phyloP scores from a whole-genome alignment of 2,113 vertebrate genomes.

The Thunnus thynnus region DNA sequence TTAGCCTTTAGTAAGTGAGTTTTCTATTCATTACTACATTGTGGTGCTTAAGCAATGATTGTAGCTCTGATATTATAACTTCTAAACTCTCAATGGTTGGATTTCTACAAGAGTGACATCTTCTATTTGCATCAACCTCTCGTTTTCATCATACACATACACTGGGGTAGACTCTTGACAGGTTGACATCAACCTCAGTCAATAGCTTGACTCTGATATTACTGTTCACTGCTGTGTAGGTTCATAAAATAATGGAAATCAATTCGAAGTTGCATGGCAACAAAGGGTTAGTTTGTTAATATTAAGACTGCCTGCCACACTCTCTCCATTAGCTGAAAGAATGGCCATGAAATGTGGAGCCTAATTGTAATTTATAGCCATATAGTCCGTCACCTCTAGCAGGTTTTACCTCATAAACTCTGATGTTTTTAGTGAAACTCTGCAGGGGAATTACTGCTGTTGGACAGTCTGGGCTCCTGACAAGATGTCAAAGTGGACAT shows the following conservation, averaged over 20 bases:
- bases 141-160: background rate
- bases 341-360: background rate
- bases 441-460: background rate
- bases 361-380: background rate
- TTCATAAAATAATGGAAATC: background rate
- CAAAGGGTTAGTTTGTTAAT: background rate
- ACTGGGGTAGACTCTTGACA: constrained; percentile 3
- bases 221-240: no score
- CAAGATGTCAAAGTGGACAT: background rate
- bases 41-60: background rate
- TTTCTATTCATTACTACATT: background rate
- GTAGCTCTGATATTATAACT: background rate
- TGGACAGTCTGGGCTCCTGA: background rate
- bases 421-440: background rate
- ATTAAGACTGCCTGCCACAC: background rate
- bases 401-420: background rate
- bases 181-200: background rate
- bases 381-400: background rate
- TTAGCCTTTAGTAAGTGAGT: background rate
- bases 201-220: no score
- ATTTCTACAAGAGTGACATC: background rate
- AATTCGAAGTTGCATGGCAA: background rate
- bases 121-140: background rate
- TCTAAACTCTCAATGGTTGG: background rate
- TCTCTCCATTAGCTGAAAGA: background rate